These are phyloP conservation scores for Phenganax marumi DNA, from an alignment of 92 coral and sea anemone genomes.

Conservation along the genomic window DNA sequence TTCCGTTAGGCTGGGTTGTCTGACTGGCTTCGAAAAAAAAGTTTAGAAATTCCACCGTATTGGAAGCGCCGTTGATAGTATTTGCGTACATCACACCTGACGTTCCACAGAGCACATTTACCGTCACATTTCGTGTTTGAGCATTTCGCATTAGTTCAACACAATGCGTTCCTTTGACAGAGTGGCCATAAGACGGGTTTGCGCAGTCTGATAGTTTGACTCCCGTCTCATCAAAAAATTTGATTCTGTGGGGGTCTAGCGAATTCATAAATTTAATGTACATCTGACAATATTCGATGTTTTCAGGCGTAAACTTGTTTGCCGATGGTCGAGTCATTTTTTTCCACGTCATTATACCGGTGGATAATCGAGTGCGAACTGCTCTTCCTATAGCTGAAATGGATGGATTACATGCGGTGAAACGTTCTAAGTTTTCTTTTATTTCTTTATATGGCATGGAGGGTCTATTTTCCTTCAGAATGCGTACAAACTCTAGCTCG, in stretches of 20 bases:
- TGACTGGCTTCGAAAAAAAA: slow-evolving; percentile 53
- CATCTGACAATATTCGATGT: slow-evolving; percentile 50
- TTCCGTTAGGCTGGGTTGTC: slow-evolving; percentile 33
- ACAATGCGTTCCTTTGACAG: background rate
- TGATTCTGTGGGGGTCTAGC: slow-evolving; percentile 36
- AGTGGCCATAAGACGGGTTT: background rate
- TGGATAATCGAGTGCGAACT: slow-evolving; percentile 41
- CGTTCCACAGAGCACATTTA: slow-evolving; percentile 52
- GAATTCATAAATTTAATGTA: slow-evolving; percentile 46
- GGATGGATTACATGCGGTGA: background rate
- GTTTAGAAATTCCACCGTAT: slow-evolving; percentile 33
- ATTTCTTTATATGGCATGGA: background rate
- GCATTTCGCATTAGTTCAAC: background rate
- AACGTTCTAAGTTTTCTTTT: background rate
- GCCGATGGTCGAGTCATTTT: slow-evolving; percentile 41
- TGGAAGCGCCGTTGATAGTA: background rate
- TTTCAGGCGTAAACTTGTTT: slow-evolving; percentile 45
- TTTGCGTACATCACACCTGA: slow-evolving; percentile 52
- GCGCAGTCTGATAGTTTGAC: background rate
- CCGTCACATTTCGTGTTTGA: background rate
- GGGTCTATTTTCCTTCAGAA: background rate
- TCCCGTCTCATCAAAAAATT: slow-evolving; percentile 55
- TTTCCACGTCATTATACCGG: slow-evolving; percentile 52
- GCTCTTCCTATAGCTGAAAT: slow-evolving; percentile 38
- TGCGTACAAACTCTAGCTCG: background rate